phyloP scores from a whole-genome alignment of 2,113 vertebrate species.

The Oxyura jamaicensis region DNA sequence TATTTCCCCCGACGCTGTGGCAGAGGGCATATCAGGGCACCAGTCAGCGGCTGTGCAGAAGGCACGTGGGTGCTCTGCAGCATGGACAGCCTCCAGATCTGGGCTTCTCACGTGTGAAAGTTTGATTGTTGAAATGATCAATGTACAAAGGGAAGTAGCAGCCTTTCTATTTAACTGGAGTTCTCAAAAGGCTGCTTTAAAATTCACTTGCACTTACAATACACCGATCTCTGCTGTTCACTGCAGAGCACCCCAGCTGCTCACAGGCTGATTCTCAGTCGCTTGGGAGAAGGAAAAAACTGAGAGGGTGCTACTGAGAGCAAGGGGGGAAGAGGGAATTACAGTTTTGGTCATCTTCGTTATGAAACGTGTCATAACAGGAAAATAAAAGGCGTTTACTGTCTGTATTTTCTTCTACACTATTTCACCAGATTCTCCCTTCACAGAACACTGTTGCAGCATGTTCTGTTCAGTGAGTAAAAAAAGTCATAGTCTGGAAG shows the following conservation, averaged over 20 bases:
- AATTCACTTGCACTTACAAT: neutral
- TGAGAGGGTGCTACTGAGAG: neutral
- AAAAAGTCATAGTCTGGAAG: neutral
- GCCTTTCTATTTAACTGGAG: neutral
- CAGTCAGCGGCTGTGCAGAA: neutral
- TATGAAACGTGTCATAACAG: neutral
- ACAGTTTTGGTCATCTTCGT: neutral
- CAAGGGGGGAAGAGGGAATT: neutral
- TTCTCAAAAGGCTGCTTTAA: neutral
- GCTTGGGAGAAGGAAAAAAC: neutral
- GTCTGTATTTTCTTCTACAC: neutral
- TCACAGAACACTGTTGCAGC: neutral
- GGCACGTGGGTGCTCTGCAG: neutral
- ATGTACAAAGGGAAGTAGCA: neutral
- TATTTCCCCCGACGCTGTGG: neutral
- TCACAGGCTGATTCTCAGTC: neutral
- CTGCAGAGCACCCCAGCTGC: slow-evolving; percentile 13
- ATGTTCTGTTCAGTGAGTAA: neutral
- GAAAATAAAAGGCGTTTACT: neutral
- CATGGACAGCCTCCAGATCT: neutral
- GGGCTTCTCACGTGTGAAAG: neutral
- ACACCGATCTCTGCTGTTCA: neutral
- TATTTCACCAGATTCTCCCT: neutral
- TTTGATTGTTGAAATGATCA: neutral
- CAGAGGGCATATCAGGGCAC: neutral